These are phyloP conservation scores for Heteromormyrus szaboi DNA, from an alignment of 2,797 vertebrate genomes.

Conservation along the genomic window DNA sequence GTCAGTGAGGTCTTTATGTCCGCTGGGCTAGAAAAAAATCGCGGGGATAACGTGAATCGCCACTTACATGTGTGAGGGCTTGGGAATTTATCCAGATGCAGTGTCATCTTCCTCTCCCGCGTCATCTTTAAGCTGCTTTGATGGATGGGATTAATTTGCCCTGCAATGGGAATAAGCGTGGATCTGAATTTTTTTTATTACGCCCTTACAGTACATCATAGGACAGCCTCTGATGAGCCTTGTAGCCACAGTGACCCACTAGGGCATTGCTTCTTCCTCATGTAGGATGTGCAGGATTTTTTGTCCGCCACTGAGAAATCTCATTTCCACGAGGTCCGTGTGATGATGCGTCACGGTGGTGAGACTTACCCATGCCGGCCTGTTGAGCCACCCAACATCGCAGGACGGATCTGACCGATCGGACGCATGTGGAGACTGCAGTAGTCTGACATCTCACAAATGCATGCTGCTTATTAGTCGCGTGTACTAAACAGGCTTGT, in stretches of 20 bases:
- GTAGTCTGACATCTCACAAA: neutral
- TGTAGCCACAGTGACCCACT: neutral
- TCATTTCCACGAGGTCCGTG: neutral
- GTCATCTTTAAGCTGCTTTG: neutral
- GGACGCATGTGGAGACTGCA: neutral
- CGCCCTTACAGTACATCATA: neutral
- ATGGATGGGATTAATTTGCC: slow-evolving; percentile 8
- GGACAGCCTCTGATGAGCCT: neutral
- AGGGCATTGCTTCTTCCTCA: neutral
- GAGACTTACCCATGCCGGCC: neutral
- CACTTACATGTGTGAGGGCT: slow-evolving; percentile 57
- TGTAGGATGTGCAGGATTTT: neutral
- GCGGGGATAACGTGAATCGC: slow-evolving; percentile 52
- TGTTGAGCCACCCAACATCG: neutral
- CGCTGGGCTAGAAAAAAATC: slow-evolving; percentile 28
- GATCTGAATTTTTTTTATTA: neutral
- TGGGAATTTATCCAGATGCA: slow-evolving; percentile 18
- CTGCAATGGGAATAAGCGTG: neutral
- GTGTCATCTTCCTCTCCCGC: slow-evolving; percentile 39
- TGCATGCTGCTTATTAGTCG: neutral
- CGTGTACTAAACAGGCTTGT: neutral
- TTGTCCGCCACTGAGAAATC: neutral
- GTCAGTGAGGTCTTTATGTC: neutral
- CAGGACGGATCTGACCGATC: neutral
- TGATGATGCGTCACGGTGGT: neutral